phyloP scores from a whole-genome alignment of 2,113 vertebrate species.

The Cryptomyrus ogoouensis region DNA sequence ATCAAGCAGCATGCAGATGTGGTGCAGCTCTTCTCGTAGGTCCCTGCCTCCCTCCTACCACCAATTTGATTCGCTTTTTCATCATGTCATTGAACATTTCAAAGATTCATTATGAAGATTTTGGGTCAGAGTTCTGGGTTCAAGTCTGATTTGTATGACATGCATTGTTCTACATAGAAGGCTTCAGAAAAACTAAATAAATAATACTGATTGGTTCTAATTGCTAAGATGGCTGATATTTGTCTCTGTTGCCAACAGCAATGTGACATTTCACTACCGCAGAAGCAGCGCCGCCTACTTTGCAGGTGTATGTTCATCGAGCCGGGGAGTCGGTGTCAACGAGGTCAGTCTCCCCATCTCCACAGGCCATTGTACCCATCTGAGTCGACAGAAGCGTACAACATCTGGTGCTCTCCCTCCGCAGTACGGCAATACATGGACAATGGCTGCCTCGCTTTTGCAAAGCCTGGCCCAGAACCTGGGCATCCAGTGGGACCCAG shows the following conservation, averaged over 20 bases:
- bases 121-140: not conserved
- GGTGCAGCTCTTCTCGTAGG: slow-evolving; percentile 92
- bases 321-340: slow-evolving; percentile 88
- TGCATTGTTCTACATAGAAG: not conserved
- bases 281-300: slow-evolving; percentile 89
- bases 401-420: slow-evolving; percentile 31
- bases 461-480: slow-evolving; percentile 95
- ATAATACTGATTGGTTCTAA: not conserved
- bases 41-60: slow-evolving; percentile 21
- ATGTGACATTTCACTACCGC: slow-evolving; percentile 88
- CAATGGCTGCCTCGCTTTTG: slow-evolving; percentile 78
- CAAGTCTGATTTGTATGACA: not conserved
- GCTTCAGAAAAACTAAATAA: not conserved
- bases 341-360: slow-evolving; percentile 69
- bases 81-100: not conserved
- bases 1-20: slow-evolving; percentile 83
- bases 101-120: not conserved
- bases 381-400: not conserved
- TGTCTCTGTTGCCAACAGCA: slow-evolving; percentile 59
- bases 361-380: not conserved
- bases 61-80: not conserved
- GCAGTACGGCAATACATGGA: slow-evolving; percentile 79
- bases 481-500: slow-evolving; percentile 93
- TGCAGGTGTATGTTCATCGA: slow-evolving; percentile 82
- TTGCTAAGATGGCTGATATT: not conserved